Evolutionary conservation across 2,113 vertebrate species (phyloP).

Genomic region (Psittacula cyanocephala): DNA sequence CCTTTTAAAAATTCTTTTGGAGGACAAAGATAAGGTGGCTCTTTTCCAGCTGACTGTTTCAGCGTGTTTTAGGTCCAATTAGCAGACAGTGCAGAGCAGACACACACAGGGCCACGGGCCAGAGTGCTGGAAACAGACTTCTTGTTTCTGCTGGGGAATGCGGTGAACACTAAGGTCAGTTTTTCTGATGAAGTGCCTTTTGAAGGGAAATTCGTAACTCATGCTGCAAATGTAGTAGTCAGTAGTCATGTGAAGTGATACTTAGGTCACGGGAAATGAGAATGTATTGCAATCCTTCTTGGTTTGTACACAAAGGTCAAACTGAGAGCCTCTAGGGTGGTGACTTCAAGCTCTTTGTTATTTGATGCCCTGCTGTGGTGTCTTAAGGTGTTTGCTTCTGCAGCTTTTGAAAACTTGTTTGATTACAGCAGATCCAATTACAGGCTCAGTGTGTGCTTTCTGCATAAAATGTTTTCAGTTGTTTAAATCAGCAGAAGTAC

Average conservation of each 20-base stretch:
- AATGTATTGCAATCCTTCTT: slow-evolving; percentile 9
- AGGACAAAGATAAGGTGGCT: slow-evolving; percentile 20
- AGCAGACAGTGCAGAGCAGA: not conserved
- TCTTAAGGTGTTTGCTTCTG: slow-evolving; percentile 1
- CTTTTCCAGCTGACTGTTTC: slow-evolving; percentile 21
- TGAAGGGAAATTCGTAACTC: not conserved
- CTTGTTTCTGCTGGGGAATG: not conserved
- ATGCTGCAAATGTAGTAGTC: not conserved
- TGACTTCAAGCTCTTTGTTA: slow-evolving; percentile 37
- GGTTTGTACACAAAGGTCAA: slow-evolving; percentile 51
- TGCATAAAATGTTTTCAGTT: not conserved
- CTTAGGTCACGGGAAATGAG: slow-evolving; percentile 11
- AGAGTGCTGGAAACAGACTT: not conserved
- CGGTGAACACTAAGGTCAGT: not conserved
- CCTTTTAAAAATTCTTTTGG: slow-evolving; percentile 32
- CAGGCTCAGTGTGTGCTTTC: not conserved
- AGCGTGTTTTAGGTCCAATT: not conserved
- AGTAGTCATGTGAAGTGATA: not conserved
- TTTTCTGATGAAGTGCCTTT: not conserved
- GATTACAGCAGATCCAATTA: not conserved
- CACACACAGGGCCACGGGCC: not conserved
- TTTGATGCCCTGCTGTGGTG: not conserved
- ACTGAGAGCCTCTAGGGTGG: not conserved
- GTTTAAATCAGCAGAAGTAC: not conserved
- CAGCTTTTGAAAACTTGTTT: not conserved